Conservation (phyloP, 1,140 invertebrate species). For the Brevipalpus yothersi region DNA sequence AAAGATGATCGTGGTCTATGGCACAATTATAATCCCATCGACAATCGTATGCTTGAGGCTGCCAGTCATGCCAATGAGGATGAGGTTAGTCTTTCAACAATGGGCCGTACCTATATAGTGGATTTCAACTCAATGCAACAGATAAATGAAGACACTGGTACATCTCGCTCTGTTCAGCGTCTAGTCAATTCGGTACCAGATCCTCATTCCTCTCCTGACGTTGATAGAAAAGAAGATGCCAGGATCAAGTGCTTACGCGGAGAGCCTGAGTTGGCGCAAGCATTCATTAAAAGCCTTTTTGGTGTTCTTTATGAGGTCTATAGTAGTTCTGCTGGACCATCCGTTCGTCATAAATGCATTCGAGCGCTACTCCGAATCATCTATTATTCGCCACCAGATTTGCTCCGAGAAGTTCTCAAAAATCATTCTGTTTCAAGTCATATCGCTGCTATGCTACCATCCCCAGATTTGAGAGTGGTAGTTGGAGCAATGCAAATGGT, state of each 20-base stretch:
- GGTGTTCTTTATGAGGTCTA: conserved; percentile 79
- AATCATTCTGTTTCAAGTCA: conserved; percentile 86
- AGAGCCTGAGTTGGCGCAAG: conserved; percentile 39
- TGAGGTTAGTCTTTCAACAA: conserved; percentile 68
- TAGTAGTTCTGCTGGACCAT: conserved; percentile 85
- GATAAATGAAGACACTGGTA: conserved; percentile 91
- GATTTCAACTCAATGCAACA: conserved; percentile 93
- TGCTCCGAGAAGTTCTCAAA: conserved; percentile 46
- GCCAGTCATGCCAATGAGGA: conserved; percentile 78
- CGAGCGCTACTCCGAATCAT: conserved; percentile 85
- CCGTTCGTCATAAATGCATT: conserved; percentile 82
- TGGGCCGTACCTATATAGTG: conserved; percentile 75
- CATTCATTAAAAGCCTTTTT: conserved; percentile 67
- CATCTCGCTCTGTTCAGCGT: conserved; percentile 64
- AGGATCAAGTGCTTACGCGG: conserved; percentile 35
- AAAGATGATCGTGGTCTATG: conserved; percentile 51
- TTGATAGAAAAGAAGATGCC: conserved; percentile 24
- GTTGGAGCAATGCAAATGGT: conserved; percentile 91
- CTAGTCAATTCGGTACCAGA: conserved; percentile 15
- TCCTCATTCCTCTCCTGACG: not conserved
- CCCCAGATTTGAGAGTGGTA: conserved; percentile 76
- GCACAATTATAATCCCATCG: conserved; percentile 42
- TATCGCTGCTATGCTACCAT: conserved; percentile 91
- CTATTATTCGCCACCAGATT: conserved; percentile 43
- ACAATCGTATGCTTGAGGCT: conserved; percentile 58